Evolutionary conservation across 1,140 invertebrate genomes (phyloP), one percentile per base, ranked within the genome.

Genomic region (Zophobas morio): DNA sequence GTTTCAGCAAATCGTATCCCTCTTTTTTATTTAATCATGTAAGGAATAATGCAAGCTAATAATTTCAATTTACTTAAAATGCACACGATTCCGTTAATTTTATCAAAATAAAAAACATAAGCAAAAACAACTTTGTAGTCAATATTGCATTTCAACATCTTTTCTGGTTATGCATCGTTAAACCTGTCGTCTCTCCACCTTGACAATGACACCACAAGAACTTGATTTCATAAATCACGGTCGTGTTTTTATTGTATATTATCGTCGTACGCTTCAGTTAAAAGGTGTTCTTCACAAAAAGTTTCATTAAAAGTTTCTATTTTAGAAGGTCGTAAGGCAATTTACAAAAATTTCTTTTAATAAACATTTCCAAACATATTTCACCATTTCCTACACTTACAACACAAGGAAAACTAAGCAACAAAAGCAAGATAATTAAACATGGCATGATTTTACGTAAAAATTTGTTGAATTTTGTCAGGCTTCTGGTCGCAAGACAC

Each of bases 301-400:
- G 37, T 35, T n/a, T 39, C 36, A 39, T 8, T 39, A 60, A 39
- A 6, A 66, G 60, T 66, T 66, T 66, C 60, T 66, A 66, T 42
- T 66, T 42, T 66, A 39, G 60, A 66, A 66, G 60, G 60, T 66
- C 60, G 39, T 66, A 42, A 66, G n/a, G 60, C 33, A 66, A 66
- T 66, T 66, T 42, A 66, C 42, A 66, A 40, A 66, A 66, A 66
- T 66, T 66, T 66, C 60, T 66, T 66, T 66, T 66, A 40, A 66
- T 66, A 51, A 51, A 3, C 56, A 39, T 60, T 66, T 66, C 37
- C 60, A 66, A 66, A 42, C 36, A 6, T 60, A 42, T 66, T 66
- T 42, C 60, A 66, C 60, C 60, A 66, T 39, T 66, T 66, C 60
- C 60, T 37, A 60, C 60, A 66, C 39, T 66, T 66, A 33, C 60